Conservation (phyloP, 2,888 invertebrate genomes). For the Eremobia ochroleuca region DNA sequence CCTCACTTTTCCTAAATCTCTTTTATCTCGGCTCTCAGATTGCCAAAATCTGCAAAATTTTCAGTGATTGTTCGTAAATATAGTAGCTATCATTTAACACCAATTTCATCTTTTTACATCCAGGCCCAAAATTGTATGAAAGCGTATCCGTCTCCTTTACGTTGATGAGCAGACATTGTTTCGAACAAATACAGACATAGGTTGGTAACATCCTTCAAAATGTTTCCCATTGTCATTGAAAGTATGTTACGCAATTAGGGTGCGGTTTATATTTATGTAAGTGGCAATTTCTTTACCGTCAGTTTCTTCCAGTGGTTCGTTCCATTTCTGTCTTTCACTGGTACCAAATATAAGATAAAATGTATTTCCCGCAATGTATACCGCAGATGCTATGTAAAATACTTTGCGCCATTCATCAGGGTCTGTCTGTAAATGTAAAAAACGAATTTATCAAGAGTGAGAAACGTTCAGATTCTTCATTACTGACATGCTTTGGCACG, state of each 20-base stretch:
- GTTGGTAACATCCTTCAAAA: background rate
- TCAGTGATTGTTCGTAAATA: too few relatives aligned
- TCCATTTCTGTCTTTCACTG: slow-evolving; percentile 61
- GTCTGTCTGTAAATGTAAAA: slow-evolving; percentile 85
- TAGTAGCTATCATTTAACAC: too few relatives aligned
- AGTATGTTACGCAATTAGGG: background rate
- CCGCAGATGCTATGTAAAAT: slow-evolving; percentile 93
- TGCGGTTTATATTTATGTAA: background rate
- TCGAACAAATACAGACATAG: background rate
- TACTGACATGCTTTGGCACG: background rate
- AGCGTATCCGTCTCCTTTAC: too few relatives aligned
- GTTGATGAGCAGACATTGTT: background rate
- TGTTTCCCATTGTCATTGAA: background rate
- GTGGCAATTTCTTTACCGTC: background rate
- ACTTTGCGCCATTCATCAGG: slow-evolving; percentile 93
- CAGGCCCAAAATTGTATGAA: too few relatives aligned
- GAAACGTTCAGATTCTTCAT: background rate
- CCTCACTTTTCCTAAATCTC: too few relatives aligned
- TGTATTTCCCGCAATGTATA: slow-evolving; percentile 93
- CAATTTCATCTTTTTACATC: too few relatives aligned
- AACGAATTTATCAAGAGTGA: background rate
- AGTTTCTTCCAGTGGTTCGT: slow-evolving; percentile 41
- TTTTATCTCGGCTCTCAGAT: too few relatives aligned
- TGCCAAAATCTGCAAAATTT: too few relatives aligned
- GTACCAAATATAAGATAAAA: slow-evolving; percentile 93